phyloP scores from a whole-genome alignment of 2,113 vertebrate species.

The Carassius carassius region DNA sequence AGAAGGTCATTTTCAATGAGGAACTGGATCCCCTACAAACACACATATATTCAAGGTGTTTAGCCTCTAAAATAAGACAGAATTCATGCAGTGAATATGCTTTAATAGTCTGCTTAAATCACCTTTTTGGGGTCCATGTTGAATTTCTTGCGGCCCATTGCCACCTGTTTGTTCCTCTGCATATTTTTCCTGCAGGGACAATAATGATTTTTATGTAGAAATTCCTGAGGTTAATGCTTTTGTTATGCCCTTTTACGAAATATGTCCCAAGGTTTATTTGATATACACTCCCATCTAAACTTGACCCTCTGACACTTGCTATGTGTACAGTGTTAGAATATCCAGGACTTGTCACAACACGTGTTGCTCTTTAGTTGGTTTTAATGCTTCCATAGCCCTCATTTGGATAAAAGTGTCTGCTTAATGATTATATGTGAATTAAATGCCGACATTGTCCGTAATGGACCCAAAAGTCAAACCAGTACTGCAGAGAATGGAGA shows the following conservation, averaged over 20 bases:
- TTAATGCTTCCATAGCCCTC: too few species aligned
- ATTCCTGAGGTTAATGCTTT: not conserved
- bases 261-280: not conserved
- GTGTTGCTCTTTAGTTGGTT: too few species aligned
- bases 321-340: too few species aligned
- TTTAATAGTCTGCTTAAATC: slow-evolving; percentile 14
- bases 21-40: slow-evolving; percentile 91
- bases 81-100: not conserved
- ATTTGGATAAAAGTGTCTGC: too few species aligned
- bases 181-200: slow-evolving; percentile 86
- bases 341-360: too few species aligned
- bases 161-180: slow-evolving; percentile 98
- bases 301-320: too few species aligned
- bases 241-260: too few species aligned
- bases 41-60: not conserved
- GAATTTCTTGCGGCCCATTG: slow-evolving; percentile 98
- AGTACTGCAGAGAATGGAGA: too few species aligned
- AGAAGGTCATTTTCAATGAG: slow-evolving; percentile 92
- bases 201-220: not conserved
- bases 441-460: not conserved
- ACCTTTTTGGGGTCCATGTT: slow-evolving; percentile 99
- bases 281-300: not conserved
- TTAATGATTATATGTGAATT: too few species aligned
- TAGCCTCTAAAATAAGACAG: not conserved
- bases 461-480: slow-evolving; percentile 19